phyloP scores from a whole-genome alignment of 2,888 invertebrate species.

The Luperina testacea region DNA sequence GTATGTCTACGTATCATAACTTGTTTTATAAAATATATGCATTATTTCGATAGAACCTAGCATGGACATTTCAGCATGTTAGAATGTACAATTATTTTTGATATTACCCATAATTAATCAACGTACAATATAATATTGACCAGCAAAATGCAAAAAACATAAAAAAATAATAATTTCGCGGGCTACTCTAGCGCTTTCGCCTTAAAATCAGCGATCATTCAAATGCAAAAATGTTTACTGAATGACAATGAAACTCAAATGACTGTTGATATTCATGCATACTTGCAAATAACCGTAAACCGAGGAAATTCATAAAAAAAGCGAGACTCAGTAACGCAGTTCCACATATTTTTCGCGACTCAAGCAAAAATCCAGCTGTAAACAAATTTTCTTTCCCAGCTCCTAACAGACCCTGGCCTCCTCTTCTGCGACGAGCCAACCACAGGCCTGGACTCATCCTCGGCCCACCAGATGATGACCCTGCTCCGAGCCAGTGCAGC shows the following conservation, averaged over 20 bases:
- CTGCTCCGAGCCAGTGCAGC: conserved; percentile 93
- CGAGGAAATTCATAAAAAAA: neutral
- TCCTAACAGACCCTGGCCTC: conserved; percentile 96
- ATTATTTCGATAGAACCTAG: too few species aligned
- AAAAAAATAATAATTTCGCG: too few species aligned
- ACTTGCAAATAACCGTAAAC: too few species aligned
- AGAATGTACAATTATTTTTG: too few species aligned
- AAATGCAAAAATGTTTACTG: neutral
- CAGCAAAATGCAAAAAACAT: too few species aligned
- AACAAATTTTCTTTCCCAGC: conserved; percentile 80
- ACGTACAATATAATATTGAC: too few species aligned
- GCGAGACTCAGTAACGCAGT: neutral
- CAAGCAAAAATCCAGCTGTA: neutral
- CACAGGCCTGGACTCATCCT: conserved; percentile 97
- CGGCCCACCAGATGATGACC: conserved; percentile 95
- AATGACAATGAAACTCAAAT: too few species aligned
- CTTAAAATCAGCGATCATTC: neutral
- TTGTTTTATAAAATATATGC: too few species aligned
- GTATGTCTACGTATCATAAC: too few species aligned
- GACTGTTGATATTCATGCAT: neutral
- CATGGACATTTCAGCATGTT: too few species aligned
- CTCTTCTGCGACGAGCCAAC: conserved; percentile 99
- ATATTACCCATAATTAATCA: too few species aligned
- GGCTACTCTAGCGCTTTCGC: too few species aligned
- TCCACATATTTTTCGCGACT: neutral